Evolutionary conservation across 2,888 invertebrate species (phyloP).

Genomic region (Cephus runcator): DNA sequence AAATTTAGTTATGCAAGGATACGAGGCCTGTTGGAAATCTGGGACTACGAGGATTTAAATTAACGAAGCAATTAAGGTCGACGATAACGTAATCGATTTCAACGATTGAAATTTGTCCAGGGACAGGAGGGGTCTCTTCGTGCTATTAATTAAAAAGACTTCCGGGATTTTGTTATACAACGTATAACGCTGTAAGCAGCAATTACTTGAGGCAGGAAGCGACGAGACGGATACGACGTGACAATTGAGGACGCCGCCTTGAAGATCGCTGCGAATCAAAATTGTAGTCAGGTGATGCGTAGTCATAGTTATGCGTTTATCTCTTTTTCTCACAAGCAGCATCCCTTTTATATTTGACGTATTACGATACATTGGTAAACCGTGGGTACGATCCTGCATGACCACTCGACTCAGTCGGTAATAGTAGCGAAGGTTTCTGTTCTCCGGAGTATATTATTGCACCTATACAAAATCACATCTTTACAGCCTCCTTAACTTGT

Average conservation of each 20-base stretch:
- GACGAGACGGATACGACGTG: too few relatives aligned
- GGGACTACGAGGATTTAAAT: not conserved
- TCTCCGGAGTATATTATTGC: not conserved
- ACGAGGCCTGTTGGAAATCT: not conserved
- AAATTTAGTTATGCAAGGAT: not conserved
- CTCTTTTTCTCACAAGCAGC: not conserved
- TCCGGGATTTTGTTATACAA: not conserved
- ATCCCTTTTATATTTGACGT: not conserved
- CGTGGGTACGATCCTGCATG: not conserved
- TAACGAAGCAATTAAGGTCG: not conserved
- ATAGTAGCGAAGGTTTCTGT: not conserved
- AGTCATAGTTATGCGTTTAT: not conserved
- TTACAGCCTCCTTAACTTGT: constrained; percentile 2
- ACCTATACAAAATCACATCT: constrained; percentile 2
- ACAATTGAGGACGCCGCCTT: not conserved
- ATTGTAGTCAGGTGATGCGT: not conserved
- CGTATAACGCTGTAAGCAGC: not conserved
- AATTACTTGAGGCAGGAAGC: not conserved
- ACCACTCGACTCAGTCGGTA: not conserved
- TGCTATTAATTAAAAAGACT: not conserved
- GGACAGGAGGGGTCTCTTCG: not conserved
- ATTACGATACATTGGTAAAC: not conserved
- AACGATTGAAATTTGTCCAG: not conserved
- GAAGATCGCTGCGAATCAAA: not conserved
- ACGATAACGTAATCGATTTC: not conserved